Evolutionary conservation across 92 coral and sea anemone species (phyloP), one percentile per base, ranked within the genome.

Genomic region (Heteractis magnifica): DNA sequence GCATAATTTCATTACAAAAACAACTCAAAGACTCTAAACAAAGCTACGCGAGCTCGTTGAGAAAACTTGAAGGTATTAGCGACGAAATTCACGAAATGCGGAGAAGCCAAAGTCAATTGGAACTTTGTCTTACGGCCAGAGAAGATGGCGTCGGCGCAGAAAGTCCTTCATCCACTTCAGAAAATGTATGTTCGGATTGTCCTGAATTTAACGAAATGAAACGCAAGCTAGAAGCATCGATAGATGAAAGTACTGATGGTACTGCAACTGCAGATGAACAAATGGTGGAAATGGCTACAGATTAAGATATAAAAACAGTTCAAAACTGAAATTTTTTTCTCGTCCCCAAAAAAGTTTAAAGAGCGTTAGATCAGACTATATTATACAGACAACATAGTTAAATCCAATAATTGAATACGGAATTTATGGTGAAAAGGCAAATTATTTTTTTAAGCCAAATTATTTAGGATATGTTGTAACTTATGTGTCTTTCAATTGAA

Each of bases 111-210:
- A 87, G 88, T 34, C 89, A 87, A 80, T 88, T 95, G 77, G 88
- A 91, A 16, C 50, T 74, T 7, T 68, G 73, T 68, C 73, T 68
- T 21, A 20, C 73, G 14, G 77, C 88, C 68, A 93, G 99, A 53
- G 95, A 95, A 59, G 90, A 92, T 71, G 99, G 99, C 70, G 99
- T 97, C 86, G 99, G 99, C 34, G 97, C 98, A 8, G 99, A 97
- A 79, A 78, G 87, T 72, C 94, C 98, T 41, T 80, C 49, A 3
- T 49, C 51, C 1, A 2, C 44, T 0, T 41, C 49, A 2, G 77
- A 81, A 3, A 49, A 19, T 70, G 51, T n/a, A 50, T 26, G 48
- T 16, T 19, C 49, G n/a, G 26, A 68, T 21, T 12, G 6, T 68
- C 23, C 73, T 10, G 48, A 68, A n/a, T 10, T 68, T 68, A 68